Percentiles rank a stretch among this genome's conserved stretches.
These are phyloP conservation scores for Dryadula phaetusa DNA, from an alignment of 2,888 invertebrate species.

Conservation along the genomic window DNA sequence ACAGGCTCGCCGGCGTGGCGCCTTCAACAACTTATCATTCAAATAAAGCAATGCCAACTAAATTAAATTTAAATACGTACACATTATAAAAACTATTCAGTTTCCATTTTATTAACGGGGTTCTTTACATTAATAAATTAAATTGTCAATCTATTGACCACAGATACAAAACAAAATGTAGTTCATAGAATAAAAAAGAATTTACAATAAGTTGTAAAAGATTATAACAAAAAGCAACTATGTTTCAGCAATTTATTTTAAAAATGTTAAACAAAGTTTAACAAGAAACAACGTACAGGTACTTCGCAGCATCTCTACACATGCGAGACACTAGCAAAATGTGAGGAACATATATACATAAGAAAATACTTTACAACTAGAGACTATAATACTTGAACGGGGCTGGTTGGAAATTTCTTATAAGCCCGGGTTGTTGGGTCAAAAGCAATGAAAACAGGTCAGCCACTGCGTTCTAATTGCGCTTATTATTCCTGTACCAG, in stretches of 20 bases:
- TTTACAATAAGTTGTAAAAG: too few species aligned
- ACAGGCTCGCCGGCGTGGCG: background rate
- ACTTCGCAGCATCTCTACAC: background rate
- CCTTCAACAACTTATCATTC: background rate
- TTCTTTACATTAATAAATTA: too few species aligned
- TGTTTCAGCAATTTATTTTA: too few species aligned
- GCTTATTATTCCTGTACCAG: constrained; percentile 31
- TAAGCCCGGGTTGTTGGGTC: constrained; percentile 21
- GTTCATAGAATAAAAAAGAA: too few species aligned
- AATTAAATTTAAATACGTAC: background rate
- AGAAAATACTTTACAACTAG: constrained; percentile 10
- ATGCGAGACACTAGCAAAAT: background rate
- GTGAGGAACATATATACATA: background rate
- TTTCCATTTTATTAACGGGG: too few species aligned
- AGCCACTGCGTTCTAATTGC: constrained; percentile 32
- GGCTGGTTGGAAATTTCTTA: constrained; percentile 17
- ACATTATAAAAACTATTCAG: background rate
- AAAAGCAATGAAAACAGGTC: constrained; percentile 33
- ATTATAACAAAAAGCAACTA: too few species aligned
- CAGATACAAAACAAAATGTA: too few species aligned
- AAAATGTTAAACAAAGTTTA: too few species aligned
- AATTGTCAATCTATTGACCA: too few species aligned
- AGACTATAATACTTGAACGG: constrained; percentile 19
- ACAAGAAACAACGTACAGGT: background rate
- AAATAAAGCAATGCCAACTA: background rate